phyloP scores from a whole-genome alignment of 2,888 invertebrate species.

The Drosophila nigritarsus region DNA sequence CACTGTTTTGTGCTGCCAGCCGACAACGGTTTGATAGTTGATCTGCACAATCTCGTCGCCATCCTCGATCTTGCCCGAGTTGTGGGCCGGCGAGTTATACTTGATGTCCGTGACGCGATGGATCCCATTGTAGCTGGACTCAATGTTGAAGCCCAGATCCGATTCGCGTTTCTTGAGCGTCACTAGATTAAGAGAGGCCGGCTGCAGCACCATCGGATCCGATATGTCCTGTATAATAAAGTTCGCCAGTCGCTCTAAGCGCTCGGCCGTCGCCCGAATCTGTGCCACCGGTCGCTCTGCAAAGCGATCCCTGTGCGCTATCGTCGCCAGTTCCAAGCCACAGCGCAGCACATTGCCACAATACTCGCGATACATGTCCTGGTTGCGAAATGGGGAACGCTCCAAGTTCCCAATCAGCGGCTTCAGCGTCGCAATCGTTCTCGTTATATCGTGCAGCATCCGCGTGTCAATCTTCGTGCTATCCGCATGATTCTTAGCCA shows the following conservation, averaged over 20 bases:
- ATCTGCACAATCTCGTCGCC: constrained; percentile 98
- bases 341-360: constrained; percentile 91
- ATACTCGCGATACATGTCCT: constrained; percentile 88
- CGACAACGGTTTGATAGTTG: constrained; percentile 90
- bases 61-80: constrained; percentile 95
- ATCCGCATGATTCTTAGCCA: constrained; percentile 86
- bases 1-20: constrained; percentile 93
- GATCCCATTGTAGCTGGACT: constrained; percentile 92
- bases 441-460: constrained; percentile 93
- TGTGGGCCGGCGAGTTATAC: constrained; percentile 96
- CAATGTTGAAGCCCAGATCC: constrained; percentile 95
- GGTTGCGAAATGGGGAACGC: constrained; percentile 86
- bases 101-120: constrained; percentile 95
- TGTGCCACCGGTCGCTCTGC: constrained; percentile 93
- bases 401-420: constrained; percentile 96
- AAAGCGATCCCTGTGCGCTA: constrained; percentile 95
- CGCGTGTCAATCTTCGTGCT: constrained; percentile 90
- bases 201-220: constrained; percentile 96
- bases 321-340: constrained; percentile 94
- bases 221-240: constrained; percentile 93
- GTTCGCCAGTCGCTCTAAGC: constrained; percentile 92
- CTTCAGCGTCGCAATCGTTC: constrained; percentile 93
- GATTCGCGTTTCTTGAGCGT: constrained; percentile 94
- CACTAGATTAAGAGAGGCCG: constrained; percentile 95
- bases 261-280: constrained; percentile 89